Evolutionary conservation across 2,113 vertebrate genomes (phyloP).

Genomic region (Aramus guarauna): DNA sequence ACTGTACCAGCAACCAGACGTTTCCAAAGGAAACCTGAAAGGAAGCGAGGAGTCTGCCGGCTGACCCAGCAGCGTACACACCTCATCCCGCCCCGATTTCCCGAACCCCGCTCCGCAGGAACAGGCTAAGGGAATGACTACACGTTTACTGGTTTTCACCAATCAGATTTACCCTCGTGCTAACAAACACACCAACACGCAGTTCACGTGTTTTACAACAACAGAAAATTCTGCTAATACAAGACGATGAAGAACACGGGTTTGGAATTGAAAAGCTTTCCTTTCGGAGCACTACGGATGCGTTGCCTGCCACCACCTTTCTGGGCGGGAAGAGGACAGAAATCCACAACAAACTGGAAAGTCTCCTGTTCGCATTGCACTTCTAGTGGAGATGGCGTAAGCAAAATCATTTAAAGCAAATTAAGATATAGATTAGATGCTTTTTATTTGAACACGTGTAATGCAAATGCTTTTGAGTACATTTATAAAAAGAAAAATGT

Average conservation of each 20-base stretch:
- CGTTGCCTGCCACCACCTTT: neutral
- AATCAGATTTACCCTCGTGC: too few species aligned
- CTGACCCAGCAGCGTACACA: fast-evolving
- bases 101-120: fast-evolving
- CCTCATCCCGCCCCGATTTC: fast-evolving
- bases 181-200: neutral
- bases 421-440: neutral
- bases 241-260: fast-evolving
- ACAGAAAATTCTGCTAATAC: neutral
- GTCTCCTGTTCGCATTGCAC: neutral
- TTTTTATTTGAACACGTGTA: neutral
- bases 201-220: fast-evolving
- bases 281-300: neutral
- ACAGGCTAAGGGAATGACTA: neutral
- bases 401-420: neutral
- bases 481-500: neutral
- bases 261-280: neutral
- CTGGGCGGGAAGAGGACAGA: neutral
- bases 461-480: neutral
- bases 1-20: neutral
- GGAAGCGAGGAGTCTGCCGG: fast-evolving
- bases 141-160: neutral
- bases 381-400: neutral
- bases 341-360: neutral
- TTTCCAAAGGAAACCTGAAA: neutral